Percentiles rank a stretch among this genome's conserved stretches.
These are phyloP conservation scores for Lepidocyrtoides sp. DNA, from an alignment of 2,888 invertebrate species.

Conservation along the genomic window DNA sequence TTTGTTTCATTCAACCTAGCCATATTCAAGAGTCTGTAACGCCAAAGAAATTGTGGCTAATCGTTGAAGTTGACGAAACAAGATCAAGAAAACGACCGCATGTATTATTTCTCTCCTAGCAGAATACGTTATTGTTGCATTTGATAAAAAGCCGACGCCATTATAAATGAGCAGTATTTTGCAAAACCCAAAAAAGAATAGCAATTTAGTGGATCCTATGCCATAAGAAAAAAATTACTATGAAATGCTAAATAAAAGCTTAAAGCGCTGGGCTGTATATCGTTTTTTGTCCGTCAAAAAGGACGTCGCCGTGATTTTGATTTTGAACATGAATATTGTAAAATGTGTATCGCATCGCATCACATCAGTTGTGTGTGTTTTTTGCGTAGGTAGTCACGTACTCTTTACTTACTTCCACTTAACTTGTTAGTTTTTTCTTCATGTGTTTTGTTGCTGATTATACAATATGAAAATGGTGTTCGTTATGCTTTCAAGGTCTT, in stretches of 20 bases:
- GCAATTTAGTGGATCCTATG: too few relatives aligned
- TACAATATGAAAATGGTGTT: slow-evolving; percentile 22
- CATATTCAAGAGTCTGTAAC: too few relatives aligned
- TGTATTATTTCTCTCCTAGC: too few relatives aligned
- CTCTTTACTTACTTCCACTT: neutral
- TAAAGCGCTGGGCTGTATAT: neutral
- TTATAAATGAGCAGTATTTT: too few relatives aligned
- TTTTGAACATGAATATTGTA: neutral
- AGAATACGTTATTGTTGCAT: too few relatives aligned
- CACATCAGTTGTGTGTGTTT: neutral
- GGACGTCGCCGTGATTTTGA: neutral
- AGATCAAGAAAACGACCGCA: too few relatives aligned
- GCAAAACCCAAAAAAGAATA: too few relatives aligned
- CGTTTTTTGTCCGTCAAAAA: neutral
- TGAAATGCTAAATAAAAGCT: neutral
- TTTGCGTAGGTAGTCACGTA: slow-evolving; percentile 1
- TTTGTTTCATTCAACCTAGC: too few relatives aligned
- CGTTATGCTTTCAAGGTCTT: slow-evolving; percentile 20
- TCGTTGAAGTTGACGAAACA: too few relatives aligned
- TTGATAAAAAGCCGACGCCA: too few relatives aligned
- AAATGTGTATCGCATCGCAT: neutral
- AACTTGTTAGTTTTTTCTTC: neutral
- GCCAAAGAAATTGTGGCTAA: too few relatives aligned
- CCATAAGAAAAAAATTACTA: neutral
- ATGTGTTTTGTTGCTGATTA: neutral